Evolutionary conservation across 2,797 vertebrate genomes (phyloP).

Genomic region (Gadopsis bispinosus): DNA sequence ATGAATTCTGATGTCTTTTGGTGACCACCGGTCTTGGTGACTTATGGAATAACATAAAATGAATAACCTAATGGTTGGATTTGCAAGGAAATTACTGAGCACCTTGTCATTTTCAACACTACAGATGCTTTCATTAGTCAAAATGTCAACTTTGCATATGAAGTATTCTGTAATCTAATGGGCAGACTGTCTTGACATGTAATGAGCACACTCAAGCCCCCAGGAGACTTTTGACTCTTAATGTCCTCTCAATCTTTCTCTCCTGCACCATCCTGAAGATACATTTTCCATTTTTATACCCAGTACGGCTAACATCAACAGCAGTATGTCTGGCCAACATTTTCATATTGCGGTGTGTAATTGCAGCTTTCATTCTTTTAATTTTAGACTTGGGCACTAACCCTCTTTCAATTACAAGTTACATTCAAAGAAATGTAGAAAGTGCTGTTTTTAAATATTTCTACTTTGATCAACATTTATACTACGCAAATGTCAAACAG

Average conservation of each 20-base stretch:
- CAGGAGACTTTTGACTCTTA: not conserved
- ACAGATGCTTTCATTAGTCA: not conserved
- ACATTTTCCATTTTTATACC: not conserved
- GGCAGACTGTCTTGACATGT: not conserved
- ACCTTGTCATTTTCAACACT: not conserved
- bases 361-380: conserved; percentile 38
- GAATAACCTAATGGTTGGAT: not conserved
- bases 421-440: conserved; percentile 1
- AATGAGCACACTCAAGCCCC: not conserved
- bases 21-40: not conserved
- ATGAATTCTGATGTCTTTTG: not conserved
- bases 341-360: conserved; percentile 22
- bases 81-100: not conserved
- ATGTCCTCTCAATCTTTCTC: not conserved
- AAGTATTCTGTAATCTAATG: not conserved
- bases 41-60: too few species aligned
- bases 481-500: conserved; percentile 1
- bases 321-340: conserved; percentile 8
- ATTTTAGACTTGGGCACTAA: conserved; percentile 28
- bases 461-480: conserved; percentile 23
- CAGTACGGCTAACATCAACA: conserved; percentile 4
- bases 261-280: not conserved
- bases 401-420: conserved; percentile 30
- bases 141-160: not conserved
- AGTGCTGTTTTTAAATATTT: not conserved